Evolutionary conservation across 2,113 vertebrate species (phyloP).

Genomic region (Girardinichthys multiradiatus): DNA sequence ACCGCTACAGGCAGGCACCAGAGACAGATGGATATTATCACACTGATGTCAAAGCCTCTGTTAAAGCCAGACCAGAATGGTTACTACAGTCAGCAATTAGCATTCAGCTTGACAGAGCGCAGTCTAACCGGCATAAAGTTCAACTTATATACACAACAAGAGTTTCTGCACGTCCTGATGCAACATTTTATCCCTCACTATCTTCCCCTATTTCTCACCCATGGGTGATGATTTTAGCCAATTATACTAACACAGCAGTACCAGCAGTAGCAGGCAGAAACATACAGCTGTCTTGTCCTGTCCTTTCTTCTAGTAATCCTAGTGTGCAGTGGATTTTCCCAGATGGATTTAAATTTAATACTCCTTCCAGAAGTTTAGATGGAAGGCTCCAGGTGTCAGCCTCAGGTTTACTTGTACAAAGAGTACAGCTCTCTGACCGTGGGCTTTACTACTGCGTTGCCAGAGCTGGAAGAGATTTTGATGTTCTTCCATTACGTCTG

Average conservation of each 20-base stretch:
- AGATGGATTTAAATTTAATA: constrained; percentile 82
- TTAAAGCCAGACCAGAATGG: constrained; percentile 85
- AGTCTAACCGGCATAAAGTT: constrained; percentile 83
- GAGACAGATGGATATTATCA: constrained; percentile 87
- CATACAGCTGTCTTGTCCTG: constrained; percentile 82
- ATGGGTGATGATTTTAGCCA: constrained; percentile 89
- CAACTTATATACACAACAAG: constrained; percentile 81
- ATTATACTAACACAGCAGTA: constrained; percentile 57
- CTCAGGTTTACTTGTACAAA: constrained; percentile 79
- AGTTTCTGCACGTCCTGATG: constrained; percentile 70
- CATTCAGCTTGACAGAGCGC: constrained; percentile 86
- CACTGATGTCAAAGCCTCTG: constrained; percentile 86
- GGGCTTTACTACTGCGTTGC: constrained; percentile 89
- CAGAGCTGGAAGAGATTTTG: constrained; percentile 78
- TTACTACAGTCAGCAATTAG: constrained; percentile 85
- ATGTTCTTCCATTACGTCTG: constrained; percentile 78
- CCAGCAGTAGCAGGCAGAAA: constrained; percentile 76
- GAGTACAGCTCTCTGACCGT: constrained; percentile 76
- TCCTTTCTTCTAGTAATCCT: constrained; percentile 83
- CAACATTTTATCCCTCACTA: constrained; percentile 22
- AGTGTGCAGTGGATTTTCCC: constrained; percentile 86
- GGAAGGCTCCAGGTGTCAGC: constrained; percentile 75
- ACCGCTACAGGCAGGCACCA: constrained; percentile 84
- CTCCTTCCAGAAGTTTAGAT: constrained; percentile 70
- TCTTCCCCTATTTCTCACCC: constrained; percentile 47